Base-by-base conservation (phyloP, 2,797 vertebrate species). In the Tragopan temminckii region DNA sequence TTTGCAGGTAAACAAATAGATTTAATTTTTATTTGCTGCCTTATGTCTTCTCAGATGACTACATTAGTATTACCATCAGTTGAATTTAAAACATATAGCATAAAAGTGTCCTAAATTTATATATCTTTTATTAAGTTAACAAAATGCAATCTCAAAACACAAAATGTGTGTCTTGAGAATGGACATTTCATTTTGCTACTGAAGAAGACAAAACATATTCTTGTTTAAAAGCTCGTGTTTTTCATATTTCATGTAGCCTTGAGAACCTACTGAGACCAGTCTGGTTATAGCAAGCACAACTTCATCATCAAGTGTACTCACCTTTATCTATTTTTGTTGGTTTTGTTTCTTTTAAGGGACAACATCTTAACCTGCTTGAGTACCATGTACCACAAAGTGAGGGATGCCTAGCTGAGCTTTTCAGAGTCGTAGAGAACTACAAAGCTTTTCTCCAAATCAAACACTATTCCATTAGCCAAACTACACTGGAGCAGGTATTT, bases 401-500 rank as follows among this genome's bases (percentile, higher is more conserved):
- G 62, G 97, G 70, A 1, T 94, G 94, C 53, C 80, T 97, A 69
- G 95, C 97, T 42, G 96, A 97, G 80, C 94, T 98, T 76, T 97
- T 97, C 93, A 85, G 33, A 36, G 94, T 97, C 71, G 90, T 98
- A 25, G 97, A 98, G 76, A 92, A 89, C 55, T 93, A 96, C 12
- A 97, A 96, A 95, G 14, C 16, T 24, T 64, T 72, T 71, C 72
- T 97, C 43, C 89, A 86, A n/a, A 97, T 98, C 38, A 77, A 91
- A 35, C 96, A 95, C 59, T 98, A 97, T 74, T 97, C 97, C 61
- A 94, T 98, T 46, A 97, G 68, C 68, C 97, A 97, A 82, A 95
- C 96, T 13, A 94, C 95, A 15, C 82, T 98, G 92, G 97, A 98
- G 18, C 95, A 98, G 97, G 97, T 98, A 92, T 9, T 11, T 35